These are phyloP conservation scores for Esox niger DNA, from an alignment of 2,113 vertebrate genomes.

Conservation along the genomic window DNA sequence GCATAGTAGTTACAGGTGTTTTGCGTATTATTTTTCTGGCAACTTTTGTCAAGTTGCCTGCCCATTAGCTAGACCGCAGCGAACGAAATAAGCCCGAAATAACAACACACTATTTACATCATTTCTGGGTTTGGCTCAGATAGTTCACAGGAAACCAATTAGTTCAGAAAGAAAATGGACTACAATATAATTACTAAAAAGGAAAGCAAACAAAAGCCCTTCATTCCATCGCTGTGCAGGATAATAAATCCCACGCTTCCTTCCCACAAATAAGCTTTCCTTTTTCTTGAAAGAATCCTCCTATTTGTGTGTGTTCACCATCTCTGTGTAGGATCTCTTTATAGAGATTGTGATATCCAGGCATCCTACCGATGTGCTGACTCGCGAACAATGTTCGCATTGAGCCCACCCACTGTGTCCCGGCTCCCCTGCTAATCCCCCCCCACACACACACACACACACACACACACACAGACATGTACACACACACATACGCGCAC, in stretches of 20 bases:
- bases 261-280: not conserved
- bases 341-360: constrained; percentile 25
- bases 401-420: constrained; percentile 27
- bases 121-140: constrained; percentile 19
- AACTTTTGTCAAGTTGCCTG: no score
- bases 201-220: not conserved
- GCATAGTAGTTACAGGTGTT: constrained; percentile 18
- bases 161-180: constrained; percentile 2
- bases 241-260: not conserved
- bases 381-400: constrained; percentile 31
- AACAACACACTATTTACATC: constrained; percentile 22
- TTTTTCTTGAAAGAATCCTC: not conserved
- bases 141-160: constrained; percentile 26
- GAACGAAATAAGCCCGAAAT: not conserved
- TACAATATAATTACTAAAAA: not conserved
- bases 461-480: not conserved
- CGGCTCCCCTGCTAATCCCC: constrained; percentile 15
- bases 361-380: constrained; percentile 21
- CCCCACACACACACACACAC: constrained; percentile 9
- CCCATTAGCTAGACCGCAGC: not conserved
- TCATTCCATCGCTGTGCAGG: not conserved
- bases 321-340: not conserved
- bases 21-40: no score
- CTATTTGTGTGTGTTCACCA: not conserved
- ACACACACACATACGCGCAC: constrained; percentile 1